A percentile compares a stretch with the other conserved stretches of the same genome.
phyloP scores from a whole-genome alignment of 1,140 invertebrate genomes.

The Platyscapa corneri region DNA sequence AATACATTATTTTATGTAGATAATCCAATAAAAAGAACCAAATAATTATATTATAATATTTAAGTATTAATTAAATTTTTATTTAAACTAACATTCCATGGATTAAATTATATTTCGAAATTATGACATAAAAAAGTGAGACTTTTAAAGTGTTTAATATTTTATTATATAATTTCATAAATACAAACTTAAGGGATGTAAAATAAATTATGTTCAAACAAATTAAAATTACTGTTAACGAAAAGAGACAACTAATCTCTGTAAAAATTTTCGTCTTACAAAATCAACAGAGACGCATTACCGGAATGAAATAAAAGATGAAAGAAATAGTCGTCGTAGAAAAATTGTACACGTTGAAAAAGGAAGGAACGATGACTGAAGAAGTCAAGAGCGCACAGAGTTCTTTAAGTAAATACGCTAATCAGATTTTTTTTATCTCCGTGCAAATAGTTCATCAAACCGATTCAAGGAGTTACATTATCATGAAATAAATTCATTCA shows the following conservation, averaged over 20 bases:
- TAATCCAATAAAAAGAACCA: too few species aligned
- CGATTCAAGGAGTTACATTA: constrained; percentile 62
- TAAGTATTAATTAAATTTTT: background rate
- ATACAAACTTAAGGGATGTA: background rate
- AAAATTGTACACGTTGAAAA: background rate
- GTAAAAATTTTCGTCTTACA: background rate
- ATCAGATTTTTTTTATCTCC: constrained; percentile 68
- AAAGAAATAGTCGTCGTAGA: background rate
- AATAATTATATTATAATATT: background rate
- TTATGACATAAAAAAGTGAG: background rate
- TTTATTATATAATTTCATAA: background rate
- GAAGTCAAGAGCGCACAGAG: constrained; percentile 41
- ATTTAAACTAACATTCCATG: background rate
- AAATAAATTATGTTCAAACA: background rate
- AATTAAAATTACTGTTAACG: constrained; percentile 5
- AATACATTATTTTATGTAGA: too few species aligned
- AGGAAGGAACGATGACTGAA: background rate
- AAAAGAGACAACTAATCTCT: constrained; percentile 6
- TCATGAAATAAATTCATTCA: constrained; percentile 68
- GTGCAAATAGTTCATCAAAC: constrained; percentile 71
- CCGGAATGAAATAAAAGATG: constrained; percentile 18
- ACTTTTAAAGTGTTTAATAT: background rate
- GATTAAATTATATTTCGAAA: background rate
- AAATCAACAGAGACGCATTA: constrained; percentile 21
- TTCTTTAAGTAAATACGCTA: constrained; percentile 70